Base-by-base conservation (phyloP, 2,888 invertebrate species). In the Elegia similella region DNA sequence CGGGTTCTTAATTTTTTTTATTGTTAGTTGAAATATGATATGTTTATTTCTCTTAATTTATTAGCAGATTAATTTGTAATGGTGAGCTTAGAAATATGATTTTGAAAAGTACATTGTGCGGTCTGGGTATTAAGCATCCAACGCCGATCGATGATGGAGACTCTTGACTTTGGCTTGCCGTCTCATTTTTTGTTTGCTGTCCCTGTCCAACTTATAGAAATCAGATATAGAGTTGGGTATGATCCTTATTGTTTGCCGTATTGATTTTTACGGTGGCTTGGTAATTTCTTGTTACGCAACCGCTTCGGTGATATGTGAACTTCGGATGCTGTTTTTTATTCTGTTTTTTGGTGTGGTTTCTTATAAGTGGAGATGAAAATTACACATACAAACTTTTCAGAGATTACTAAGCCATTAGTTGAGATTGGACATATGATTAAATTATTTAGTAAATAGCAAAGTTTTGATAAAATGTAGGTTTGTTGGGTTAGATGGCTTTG, bases 71-170 rank as follows among this genome's bases (percentile, higher is more conserved):
- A 72, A 67, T 68, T 66, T 69, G 60, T 63, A 61, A 61, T 68
- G 60, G 63, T 71, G 57, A 62, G 56, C 60, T 63, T 59, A 57
- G 59, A 63, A 67, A 68, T 61, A 62, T 53, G 56, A 58, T 63
- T 72, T 67, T 70, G 63, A 66, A 63, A 59, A 56, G 59, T 50
- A 58, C 64, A 66, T 62, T 55, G 52, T 58, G 61, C 59, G 57
- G 58, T 55, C 58, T 63, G 70, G 68, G 64, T 70, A 67, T 70
- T 76, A 70, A 62, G 60, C 66, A 68, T 67, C 66, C 66, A 72
- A 78, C 72, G 70, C 80, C 82, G 89, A 90, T 91, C 91, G 83
- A 91, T 91, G 83, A 72, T 62, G 74, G 77, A 84, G 84, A 88
- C 88, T 89, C 88, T 90, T 91, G 90, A 91, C 87, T 91, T 84